These are phyloP conservation scores for Heliconius congener DNA, from an alignment of 1,140 invertebrate species.

Conservation along the genomic window DNA sequence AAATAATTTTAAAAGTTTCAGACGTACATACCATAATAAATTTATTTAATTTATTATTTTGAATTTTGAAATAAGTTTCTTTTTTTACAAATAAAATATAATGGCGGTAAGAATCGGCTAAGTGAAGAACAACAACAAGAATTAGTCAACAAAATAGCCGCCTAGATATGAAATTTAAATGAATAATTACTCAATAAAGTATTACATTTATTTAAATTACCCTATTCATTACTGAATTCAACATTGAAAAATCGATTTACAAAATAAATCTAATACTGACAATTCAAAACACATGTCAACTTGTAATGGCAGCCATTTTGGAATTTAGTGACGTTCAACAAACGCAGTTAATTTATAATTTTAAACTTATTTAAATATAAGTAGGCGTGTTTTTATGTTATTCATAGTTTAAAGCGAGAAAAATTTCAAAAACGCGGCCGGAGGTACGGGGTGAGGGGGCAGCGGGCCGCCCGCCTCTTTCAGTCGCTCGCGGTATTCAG, in stretches of 20 bases:
- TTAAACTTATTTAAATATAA: slow-evolving; percentile 17
- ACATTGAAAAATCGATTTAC: slow-evolving; percentile 3
- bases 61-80: not conserved
- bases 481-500: slow-evolving; percentile 89
- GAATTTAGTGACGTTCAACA: slow-evolving; percentile 5
- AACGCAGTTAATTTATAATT: not conserved
- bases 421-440: slow-evolving; percentile 94
- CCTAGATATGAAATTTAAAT: not conserved
- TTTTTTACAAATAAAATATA: not conserved
- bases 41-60: not conserved
- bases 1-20: not conserved
- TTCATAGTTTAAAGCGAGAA: slow-evolving; percentile 88
- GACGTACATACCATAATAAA: not conserved
- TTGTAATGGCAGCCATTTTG: slow-evolving; percentile 12
- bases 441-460: slow-evolving; percentile 91
- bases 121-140: not conserved
- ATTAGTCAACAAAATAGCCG: not conserved
- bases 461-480: slow-evolving; percentile 90
- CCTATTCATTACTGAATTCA: not conserved
- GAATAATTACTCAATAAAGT: not conserved
- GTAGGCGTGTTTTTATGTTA: slow-evolving; percentile 17
- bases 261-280: slow-evolving; percentile 10
- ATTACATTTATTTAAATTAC: slow-evolving; percentile 3
- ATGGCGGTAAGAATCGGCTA: not conserved
- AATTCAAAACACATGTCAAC: slow-evolving; percentile 6